A percentile compares a stretch with the other conserved stretches of the same genome.
Conservation (phyloP, 2,797 vertebrate species). For the Hydrolagus colliei region DNA sequence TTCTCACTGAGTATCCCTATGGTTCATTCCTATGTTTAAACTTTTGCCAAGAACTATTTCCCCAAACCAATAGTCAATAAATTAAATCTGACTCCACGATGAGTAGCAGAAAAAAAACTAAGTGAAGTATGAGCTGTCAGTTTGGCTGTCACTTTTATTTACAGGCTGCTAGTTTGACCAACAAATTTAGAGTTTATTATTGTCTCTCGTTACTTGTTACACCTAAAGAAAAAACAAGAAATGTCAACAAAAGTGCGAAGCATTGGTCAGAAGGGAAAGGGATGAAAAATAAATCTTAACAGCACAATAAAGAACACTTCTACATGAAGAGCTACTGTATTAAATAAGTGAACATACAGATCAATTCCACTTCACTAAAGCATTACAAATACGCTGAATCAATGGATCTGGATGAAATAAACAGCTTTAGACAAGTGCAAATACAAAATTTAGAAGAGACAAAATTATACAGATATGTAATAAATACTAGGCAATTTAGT, state of each 20-base stretch:
- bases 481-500: background rate
- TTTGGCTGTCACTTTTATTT: background rate
- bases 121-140: background rate
- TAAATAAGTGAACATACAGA: background rate
- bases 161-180: background rate
- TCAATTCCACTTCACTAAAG: conserved; percentile 5
- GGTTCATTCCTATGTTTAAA: background rate
- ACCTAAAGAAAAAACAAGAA: background rate
- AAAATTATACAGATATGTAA: background rate
- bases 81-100: background rate
- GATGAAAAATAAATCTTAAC: background rate
- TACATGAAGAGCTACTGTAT: background rate
- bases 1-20: background rate
- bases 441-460: background rate
- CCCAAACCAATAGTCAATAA: background rate
- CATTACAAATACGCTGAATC: background rate
- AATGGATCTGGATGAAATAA: background rate
- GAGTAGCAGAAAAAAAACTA: background rate
- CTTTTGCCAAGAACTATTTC: background rate
- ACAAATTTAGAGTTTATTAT: background rate
- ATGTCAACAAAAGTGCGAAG: background rate
- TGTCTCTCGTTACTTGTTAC: background rate
- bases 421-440: background rate
- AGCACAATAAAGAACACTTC: background rate
- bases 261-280: background rate